Base-by-base conservation (phyloP, 2,797 vertebrate species). In the Lepilemur ruficaudatus region DNA sequence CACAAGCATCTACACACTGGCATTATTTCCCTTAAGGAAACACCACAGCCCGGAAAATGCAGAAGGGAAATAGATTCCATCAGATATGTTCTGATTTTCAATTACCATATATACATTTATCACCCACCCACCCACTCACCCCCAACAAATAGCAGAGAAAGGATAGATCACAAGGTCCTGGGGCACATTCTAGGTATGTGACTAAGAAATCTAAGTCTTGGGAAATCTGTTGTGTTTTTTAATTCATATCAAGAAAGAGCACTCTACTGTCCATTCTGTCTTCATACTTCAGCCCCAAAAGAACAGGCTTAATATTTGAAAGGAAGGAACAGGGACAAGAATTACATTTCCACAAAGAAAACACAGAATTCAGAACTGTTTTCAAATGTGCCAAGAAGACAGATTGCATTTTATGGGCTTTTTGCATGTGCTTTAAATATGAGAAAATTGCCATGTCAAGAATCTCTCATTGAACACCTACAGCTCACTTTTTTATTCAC, bases 1-100 rank as follows among this genome's bases (percentile, higher is more conserved):
- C 95, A 95, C 91, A 89, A 87, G 93, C 97, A 95, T 96, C 97
- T 94, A 92, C 86, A 63, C 35, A 41, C 12, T 20, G 59, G 35
- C 10, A 1, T 63, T 2, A 6, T 32, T 97, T 98, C 96, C 97
- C 96, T 97, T 91, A 94, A 20, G 2, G 86, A 98, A 48, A 22
- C 55, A n/a, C 11, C 20, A 17, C 0, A 5, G 46, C 41, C 46
- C 48, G 46, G 59, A 25, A 87, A 61, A 78, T 0, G 73, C 82
- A 94, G 94, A 95, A 82, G 93, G 85, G 92, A 98, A 98, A 98
- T 25, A 82, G 97, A 97, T 96, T 89, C 52, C 41, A 41, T 70
- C 95, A 94, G 55, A 57, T 61, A 91, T 65, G 59, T 81, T 46
- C 90, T 92, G 91, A 84, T 93, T 96, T 96, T 97, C 80, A 87